phyloP scores from a whole-genome alignment of 2,888 invertebrate genomes.

The Polylopha cassiicola region DNA sequence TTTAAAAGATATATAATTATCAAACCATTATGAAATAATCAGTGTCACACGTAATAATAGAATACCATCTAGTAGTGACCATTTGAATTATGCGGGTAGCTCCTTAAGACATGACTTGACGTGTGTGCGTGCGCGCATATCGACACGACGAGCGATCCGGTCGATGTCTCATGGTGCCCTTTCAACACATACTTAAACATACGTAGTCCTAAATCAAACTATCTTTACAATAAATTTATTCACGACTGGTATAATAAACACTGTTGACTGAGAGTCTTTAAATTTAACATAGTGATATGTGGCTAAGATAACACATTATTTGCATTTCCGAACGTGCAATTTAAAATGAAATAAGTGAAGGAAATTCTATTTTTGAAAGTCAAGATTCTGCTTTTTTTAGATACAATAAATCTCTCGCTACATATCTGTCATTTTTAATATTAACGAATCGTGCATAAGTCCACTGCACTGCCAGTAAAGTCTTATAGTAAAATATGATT shows the following conservation, averaged over 20 bases:
- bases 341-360: constrained; percentile 21
- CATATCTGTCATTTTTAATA: constrained; percentile 53
- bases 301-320: constrained; percentile 26
- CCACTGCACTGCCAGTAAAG: constrained; percentile 67
- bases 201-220: constrained; percentile 31
- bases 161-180: constrained; percentile 23
- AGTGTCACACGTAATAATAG: too few species aligned
- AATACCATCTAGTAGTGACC: too few species aligned
- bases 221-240: constrained; percentile 32
- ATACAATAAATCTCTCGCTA: constrained; percentile 55
- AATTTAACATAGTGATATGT: constrained; percentile 34
- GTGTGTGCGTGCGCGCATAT: too few species aligned
- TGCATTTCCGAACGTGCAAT: constrained; percentile 21
- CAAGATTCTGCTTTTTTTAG: constrained; percentile 44
- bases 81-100: too few species aligned
- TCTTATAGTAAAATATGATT: constrained; percentile 43
- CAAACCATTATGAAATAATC: too few species aligned
- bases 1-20: too few species aligned
- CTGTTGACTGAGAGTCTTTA: constrained; percentile 23
- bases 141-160: too few species aligned
- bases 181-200: constrained; percentile 27
- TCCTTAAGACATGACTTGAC: too few species aligned
- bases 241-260: constrained; percentile 46
- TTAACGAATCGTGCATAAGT: constrained; percentile 52
- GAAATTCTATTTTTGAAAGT: constrained; percentile 23